Evolutionary conservation across 92 coral and sea anemone genomes (phyloP), one percentile per base, ranked within the genome.

Genomic region (Palythoa heliodiscus): DNA sequence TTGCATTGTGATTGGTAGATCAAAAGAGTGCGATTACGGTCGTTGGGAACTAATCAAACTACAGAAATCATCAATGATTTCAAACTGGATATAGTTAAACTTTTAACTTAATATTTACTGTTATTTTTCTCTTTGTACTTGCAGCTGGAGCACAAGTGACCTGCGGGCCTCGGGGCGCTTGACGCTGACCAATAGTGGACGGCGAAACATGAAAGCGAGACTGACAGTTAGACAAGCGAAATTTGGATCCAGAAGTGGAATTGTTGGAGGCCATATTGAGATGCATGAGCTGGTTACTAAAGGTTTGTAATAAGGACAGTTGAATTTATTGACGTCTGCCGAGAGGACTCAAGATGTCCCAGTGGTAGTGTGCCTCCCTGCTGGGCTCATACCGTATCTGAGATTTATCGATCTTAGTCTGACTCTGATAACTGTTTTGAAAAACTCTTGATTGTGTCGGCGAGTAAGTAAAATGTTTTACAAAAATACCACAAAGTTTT

Each of bases 191-290:
- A 96, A 95, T 89, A 80, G 93, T 63, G 99, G 99, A 50, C 93
- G 95, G n/a, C 92, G 99, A 40, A 93, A 95, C 79, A 86, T 92
- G 38, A 91, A 90, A 77, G 94, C 96, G 3, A 91, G 91, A 53
- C 77, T 91, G 78, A 94, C 91, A 57, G 89, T 96, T 76, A 87
- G 97, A 20, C 98, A 96, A 77, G 98, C 99, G 11, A 76, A 92
- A 12, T 96, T 92, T 82, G 99, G 95, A 52, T 95, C 99, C 79
- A 95, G 98, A 17, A 95, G 99, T 53, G 99, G 99, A 16, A 96
- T 96, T 35, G 99, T 95, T 11, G 99, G 99, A 9, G 99, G 95
- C 60, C 98, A 96, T 82, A 81, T 92, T 24, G 99, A 96, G 88
- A 87, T 96, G 55, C 93, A 96, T 78, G 99, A 96, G 38, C 87